A percentile compares a stretch with the other conserved stretches of the same genome.
Evolutionary conservation across 2,888 invertebrate species (phyloP).

Genomic region (Eutolmus rufibarbis): DNA sequence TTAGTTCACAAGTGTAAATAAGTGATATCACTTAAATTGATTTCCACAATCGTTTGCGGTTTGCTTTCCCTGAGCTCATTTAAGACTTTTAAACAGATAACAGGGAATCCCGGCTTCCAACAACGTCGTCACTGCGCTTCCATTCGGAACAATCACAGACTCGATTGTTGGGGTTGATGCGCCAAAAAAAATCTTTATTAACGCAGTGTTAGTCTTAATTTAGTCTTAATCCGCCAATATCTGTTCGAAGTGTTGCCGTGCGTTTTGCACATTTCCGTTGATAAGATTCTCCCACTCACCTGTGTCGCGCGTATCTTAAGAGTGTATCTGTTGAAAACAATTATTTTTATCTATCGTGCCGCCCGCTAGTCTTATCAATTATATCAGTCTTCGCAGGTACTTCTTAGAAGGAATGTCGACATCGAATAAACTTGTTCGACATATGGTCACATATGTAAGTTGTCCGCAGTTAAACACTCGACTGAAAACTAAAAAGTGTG

Average conservation of each 20-base stretch:
- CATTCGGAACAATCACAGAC: background rate
- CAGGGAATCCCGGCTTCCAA: background rate
- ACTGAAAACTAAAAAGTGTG: background rate
- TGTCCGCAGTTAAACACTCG: background rate
- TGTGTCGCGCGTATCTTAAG: background rate
- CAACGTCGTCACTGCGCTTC: background rate
- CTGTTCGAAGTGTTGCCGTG: background rate
- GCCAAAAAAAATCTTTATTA: background rate
- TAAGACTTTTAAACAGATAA: background rate
- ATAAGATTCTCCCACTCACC: background rate
- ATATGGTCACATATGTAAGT: background rate
- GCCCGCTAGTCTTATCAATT: background rate
- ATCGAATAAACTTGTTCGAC: background rate
- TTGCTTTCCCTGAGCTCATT: background rate
- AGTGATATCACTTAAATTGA: background rate
- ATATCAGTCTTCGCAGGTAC: slow-evolving; percentile 14
- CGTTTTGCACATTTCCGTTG: background rate
- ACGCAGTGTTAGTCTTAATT: background rate
- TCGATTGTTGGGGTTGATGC: background rate
- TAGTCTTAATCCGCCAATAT: background rate
- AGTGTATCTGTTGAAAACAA: background rate
- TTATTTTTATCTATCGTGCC: background rate
- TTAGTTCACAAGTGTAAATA: background rate
- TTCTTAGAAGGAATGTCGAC: slow-evolving; percentile 3
- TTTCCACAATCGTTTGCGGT: background rate